Base-by-base conservation (phyloP, 2,888 invertebrate genomes). In the Diogma glabrata region DNA sequence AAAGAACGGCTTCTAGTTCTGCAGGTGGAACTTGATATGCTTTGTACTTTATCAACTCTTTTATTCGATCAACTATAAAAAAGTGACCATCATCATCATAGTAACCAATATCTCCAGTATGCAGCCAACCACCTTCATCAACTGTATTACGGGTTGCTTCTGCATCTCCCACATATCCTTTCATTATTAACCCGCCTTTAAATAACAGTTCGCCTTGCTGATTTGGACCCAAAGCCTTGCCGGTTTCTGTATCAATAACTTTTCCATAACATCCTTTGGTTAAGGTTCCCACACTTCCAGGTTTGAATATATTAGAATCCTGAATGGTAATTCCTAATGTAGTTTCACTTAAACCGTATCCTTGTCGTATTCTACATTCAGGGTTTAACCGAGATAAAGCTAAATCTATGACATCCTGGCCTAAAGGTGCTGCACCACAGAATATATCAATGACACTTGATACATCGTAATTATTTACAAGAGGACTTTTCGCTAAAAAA, bases 1-100 rank as follows among this genome's bases (percentile, higher is more conserved):
- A 69, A 36, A 93, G 66, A 47, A 92, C 61, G 14, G 81, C 82
- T 68, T 94, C 93, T 33, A 94, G 67, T 70, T 93, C 92, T 1
- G 91, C 90, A 3, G 92, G 92, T 1, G 91, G 84, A 59, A 87
- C 86, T 77, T 87, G 83, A 61, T 81, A 85, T 38, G 84, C 90
- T 66, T 92, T 91, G 63, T 88, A 90, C 66, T 93, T 93, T 61
- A 93, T 92, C 22, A 93, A 77, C 64, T 92, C 91, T 65, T 93
- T 93, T 16, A 90, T 71, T 53, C 93, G 73, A 65, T 90, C 93
- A 2, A 90, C 84, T 55, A 92, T 80, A 61, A 77, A 90, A 67
- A 89, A 84, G 65, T 76, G 81, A 1, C 81, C 82, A 16, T 89
- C 81, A 1, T 78, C 66, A 62, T 91, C 88, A 59, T 81, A 87